A percentile compares a stretch with the other conserved stretches of the same genome.
phyloP scores from a whole-genome alignment of 2,113 vertebrate genomes.

The Sus scrofa region DNA sequence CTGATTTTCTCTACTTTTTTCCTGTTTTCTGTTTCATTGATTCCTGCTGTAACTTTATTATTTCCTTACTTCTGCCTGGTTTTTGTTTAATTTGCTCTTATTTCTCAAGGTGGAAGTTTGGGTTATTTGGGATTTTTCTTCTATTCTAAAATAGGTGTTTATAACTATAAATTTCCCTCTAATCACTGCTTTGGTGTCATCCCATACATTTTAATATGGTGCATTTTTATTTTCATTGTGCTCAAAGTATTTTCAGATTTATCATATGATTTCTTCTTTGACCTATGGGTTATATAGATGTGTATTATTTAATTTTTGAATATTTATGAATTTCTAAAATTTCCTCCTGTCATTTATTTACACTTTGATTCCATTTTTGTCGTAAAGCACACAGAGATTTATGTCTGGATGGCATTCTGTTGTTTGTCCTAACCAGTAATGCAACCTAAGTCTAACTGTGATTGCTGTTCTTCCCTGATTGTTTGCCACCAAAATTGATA shows the following conservation, averaged over 20 bases:
- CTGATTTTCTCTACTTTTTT: background rate
- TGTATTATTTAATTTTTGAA: background rate
- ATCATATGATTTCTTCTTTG: background rate
- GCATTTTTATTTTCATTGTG: background rate
- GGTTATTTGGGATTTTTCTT: background rate
- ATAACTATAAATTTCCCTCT: background rate
- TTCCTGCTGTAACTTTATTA: background rate
- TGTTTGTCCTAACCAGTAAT: background rate
- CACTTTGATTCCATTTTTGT: slow-evolving; percentile 46
- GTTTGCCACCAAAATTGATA: slow-evolving; percentile 21
- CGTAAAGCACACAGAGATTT: slow-evolving; percentile 27
- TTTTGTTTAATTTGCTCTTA: slow-evolving; percentile 29
- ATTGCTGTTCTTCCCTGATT: slow-evolving; percentile 37
- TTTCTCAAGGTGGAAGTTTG: background rate
- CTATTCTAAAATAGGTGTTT: background rate
- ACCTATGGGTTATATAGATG: background rate
- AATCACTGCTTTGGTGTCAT: background rate
- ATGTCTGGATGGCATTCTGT: slow-evolving; percentile 21
- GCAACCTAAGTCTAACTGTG: background rate
- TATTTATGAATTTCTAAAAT: slow-evolving; percentile 6
- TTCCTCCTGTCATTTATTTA: background rate
- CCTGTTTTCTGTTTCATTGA: background rate
- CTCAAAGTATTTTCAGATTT: slow-evolving; percentile 28
- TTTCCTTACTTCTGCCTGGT: background rate
- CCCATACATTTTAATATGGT: background rate